Evolutionary conservation across 2,797 vertebrate species (phyloP).

Genomic region (Typhlichthys subterraneus): DNA sequence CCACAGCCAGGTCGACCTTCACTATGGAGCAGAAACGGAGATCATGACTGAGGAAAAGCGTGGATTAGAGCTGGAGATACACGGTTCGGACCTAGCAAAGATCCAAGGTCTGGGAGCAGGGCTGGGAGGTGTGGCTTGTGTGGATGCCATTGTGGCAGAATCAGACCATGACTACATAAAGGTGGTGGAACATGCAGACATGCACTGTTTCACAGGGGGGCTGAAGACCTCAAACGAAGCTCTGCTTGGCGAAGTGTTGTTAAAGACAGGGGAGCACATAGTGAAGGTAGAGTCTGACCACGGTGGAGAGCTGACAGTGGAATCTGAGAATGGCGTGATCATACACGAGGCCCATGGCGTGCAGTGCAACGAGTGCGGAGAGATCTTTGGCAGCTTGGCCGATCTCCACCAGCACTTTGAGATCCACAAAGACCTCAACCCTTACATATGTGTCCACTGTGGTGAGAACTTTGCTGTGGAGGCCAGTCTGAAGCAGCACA

Average conservation of each 20-base stretch:
- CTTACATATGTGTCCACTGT: slow-evolving; percentile 83
- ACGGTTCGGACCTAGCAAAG: slow-evolving; percentile 73
- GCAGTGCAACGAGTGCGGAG: slow-evolving; percentile 83
- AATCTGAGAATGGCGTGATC: slow-evolving; percentile 83
- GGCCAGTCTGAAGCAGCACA: slow-evolving; percentile 82
- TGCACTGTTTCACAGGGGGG: slow-evolving; percentile 79
- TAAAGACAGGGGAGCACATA: slow-evolving; percentile 79
- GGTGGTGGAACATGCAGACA: slow-evolving; percentile 74
- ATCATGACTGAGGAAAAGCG: slow-evolving; percentile 85
- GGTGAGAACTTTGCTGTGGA: slow-evolving; percentile 84
- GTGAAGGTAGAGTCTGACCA: slow-evolving; percentile 82
- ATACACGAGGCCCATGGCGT: slow-evolving; percentile 84
- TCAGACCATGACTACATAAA: slow-evolving; percentile 85
- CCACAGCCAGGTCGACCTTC: slow-evolving; percentile 85
- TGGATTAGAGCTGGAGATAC: slow-evolving; percentile 80
- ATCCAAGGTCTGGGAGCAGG: slow-evolving; percentile 78
- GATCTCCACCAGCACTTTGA: slow-evolving; percentile 85
- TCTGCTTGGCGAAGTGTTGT: slow-evolving; percentile 79
- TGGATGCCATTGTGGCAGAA: slow-evolving; percentile 79
- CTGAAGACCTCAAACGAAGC: slow-evolving; percentile 71
- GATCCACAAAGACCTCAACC: slow-evolving; percentile 82
- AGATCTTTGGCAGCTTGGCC: slow-evolving; percentile 81
- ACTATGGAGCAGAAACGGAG: slow-evolving; percentile 82
- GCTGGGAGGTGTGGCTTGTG: slow-evolving; percentile 77
- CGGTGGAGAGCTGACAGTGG: slow-evolving; percentile 80